Evolutionary conservation across 2,888 invertebrate genomes (phyloP), one percentile per base, ranked within the genome.

Genomic region (Helleia helle): DNA sequence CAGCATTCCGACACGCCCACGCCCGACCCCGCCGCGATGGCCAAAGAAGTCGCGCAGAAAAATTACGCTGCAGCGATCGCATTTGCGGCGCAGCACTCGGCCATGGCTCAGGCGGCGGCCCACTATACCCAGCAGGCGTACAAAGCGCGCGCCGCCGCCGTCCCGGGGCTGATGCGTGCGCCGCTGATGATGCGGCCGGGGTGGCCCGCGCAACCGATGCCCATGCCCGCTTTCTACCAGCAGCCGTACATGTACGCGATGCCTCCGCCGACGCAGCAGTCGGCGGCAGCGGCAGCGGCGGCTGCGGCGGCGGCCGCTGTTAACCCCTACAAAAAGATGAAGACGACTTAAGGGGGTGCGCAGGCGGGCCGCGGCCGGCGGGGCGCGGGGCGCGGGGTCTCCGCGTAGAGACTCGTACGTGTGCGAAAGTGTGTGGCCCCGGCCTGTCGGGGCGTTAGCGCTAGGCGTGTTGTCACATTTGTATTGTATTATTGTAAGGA

Each of bases 321-420:
- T 68, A 94, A 94, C 71, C 95, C 95, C 43, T 94, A 93, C 83
- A 95, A 95, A 85, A 94, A 94, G 86, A 91, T 94, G 90, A 94
- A 94, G 87, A 94, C 94, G 61, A 93, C 91, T 69, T 92, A 91
- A 86, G 53, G 49, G 59, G 66, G 56, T 48, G 60, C 51, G 50
- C 54, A 61, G 55, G 49, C 49, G 57, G 51, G 50, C 54, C 65
- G 65, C 69, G 73, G 70, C 61, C 66, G 71, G 73, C 65, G 74
- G 73, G 75, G 71, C 68, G 73, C 72, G 71, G 73, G 75, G 71
- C 73, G 80, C 79, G 79, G 80, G 79, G 79, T 73, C 77, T 77
- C 75, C 77, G 69, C 73, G 65, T 80, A 80, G 81, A 80, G 80
- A 80, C 80, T 81, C 72, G 64, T 76, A 75, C 65, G 73, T 76